phyloP scores from a whole-genome alignment of 1,140 invertebrate genomes.

The Ridgeia piscesae region DNA sequence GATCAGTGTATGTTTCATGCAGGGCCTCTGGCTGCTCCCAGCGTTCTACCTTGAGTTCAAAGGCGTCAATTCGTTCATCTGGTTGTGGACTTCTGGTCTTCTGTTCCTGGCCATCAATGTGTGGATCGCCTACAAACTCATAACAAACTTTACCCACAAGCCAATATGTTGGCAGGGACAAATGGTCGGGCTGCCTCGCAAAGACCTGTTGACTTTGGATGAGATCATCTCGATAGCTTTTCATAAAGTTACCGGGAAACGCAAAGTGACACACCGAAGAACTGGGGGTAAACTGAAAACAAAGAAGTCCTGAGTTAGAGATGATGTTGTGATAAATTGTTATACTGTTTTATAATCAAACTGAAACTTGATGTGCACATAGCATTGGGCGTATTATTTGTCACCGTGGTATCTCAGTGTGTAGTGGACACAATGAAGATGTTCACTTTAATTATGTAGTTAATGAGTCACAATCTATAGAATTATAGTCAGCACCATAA shows the following conservation, averaged over 20 bases:
- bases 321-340: neutral
- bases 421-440: neutral
- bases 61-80: slow-evolving; percentile 75
- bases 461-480: neutral
- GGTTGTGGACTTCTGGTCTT: slow-evolving; percentile 60
- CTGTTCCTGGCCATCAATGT: slow-evolving; percentile 60
- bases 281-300: neutral
- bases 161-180: neutral
- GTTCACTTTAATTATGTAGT: neutral
- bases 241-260: neutral
- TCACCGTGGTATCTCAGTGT: neutral
- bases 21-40: slow-evolving; percentile 79
- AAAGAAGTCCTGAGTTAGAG: neutral
- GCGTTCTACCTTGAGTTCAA: slow-evolving; percentile 92
- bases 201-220: neutral
- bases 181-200: neutral
- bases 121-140: slow-evolving; percentile 39
- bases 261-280: neutral
- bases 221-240: neutral
- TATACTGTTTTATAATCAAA: neutral
- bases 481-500: neutral
- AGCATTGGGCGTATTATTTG: neutral
- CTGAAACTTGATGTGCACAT: neutral
- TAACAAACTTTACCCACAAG: slow-evolving; percentile 37
- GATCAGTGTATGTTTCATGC: slow-evolving; percentile 27